These are phyloP conservation scores for Babylonia areolata DNA, from an alignment of 1,140 invertebrate species.

Conservation along the genomic window DNA sequence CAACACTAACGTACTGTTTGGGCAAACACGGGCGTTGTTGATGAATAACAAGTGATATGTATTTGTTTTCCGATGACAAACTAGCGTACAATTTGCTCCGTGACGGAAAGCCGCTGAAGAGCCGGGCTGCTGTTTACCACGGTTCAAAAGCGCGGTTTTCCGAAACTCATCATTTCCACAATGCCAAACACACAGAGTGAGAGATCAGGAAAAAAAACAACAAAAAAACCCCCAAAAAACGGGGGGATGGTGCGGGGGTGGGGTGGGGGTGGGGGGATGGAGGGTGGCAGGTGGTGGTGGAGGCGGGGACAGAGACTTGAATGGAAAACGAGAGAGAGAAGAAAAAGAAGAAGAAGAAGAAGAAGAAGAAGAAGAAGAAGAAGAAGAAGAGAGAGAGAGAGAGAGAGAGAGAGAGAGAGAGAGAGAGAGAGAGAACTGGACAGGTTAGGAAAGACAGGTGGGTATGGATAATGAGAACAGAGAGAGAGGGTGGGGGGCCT, in stretches of 20 bases:
- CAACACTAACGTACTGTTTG: background rate
- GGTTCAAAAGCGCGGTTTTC: background rate
- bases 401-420: background rate
- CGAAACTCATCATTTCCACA: background rate
- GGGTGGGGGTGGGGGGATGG: background rate
- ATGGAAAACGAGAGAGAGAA: background rate
- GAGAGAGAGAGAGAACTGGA: background rate
- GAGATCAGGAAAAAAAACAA: background rate
- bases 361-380: background rate
- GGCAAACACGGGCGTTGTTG: background rate
- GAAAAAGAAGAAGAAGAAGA: background rate
- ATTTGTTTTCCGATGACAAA: constrained; percentile 24
- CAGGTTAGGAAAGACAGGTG: background rate
- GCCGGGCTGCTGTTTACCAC: too few species aligned
- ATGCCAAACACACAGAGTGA: background rate
- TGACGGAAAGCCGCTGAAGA: background rate
- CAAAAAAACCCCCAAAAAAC: background rate
- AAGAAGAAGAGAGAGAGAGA: background rate
- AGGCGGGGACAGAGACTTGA: background rate
- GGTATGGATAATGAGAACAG: background rate
- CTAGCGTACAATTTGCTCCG: background rate
- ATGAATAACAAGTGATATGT: background rate
- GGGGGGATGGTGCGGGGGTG: background rate
- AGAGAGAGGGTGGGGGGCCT: background rate
- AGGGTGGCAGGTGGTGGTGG: background rate